These are phyloP conservation scores for Tricholauxania praeusta DNA, from an alignment of 2,888 invertebrate species.

Conservation along the genomic window DNA sequence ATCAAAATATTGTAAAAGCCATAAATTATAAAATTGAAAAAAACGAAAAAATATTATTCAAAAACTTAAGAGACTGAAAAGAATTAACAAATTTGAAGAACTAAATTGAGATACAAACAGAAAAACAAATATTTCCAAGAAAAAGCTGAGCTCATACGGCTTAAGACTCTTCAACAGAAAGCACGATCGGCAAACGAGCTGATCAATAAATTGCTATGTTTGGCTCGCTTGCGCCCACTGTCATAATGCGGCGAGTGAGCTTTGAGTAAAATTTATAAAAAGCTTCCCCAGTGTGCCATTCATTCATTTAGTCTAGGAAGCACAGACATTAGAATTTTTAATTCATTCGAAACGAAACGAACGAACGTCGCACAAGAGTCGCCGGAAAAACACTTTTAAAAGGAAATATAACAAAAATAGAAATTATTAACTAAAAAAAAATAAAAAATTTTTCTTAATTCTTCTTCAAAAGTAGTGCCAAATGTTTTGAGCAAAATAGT, in stretches of 20 bases:
- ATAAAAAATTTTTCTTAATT: conserved; percentile 20
- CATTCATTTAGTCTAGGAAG: neutral
- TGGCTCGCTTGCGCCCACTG: neutral
- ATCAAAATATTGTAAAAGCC: too few relatives aligned
- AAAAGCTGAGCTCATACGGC: conserved; percentile 37
- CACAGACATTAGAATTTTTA: conserved; percentile 2
- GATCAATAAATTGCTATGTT: neutral
- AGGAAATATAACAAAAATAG: conserved; percentile 32
- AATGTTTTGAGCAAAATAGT: too few relatives aligned
- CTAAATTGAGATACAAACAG: neutral
- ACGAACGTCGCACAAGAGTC: conserved; percentile 56
- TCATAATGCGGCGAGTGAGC: neutral
- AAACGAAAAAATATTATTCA: neutral
- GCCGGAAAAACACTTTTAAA: conserved; percentile 33
- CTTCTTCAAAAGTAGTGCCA: neutral
- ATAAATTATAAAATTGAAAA: neutral
- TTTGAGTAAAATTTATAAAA: neutral
- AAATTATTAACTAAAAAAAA: neutral
- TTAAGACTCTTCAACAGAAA: neutral
- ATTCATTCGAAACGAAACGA: conserved; percentile 61
- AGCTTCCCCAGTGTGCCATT: neutral
- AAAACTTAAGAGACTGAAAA: neutral
- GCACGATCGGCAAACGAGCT: neutral
- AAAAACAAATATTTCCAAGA: conserved; percentile 27
- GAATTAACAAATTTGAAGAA: neutral